A percentile compares a stretch with the other conserved stretches of the same genome.
These are phyloP conservation scores for Aphelinus atriplicis DNA, from an alignment of 1,140 invertebrate genomes.

Conservation along the genomic window DNA sequence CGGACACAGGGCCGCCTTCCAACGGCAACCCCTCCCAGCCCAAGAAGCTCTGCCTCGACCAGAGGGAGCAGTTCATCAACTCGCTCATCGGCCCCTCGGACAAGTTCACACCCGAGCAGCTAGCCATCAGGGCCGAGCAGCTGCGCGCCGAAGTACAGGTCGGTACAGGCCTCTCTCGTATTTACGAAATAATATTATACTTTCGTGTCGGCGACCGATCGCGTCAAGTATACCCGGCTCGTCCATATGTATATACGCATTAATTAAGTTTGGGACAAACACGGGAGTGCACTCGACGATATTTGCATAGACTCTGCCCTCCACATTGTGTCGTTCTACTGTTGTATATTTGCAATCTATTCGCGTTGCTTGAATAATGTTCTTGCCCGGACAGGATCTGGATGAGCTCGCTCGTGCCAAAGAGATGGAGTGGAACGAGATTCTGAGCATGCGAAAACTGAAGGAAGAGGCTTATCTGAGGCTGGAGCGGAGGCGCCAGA, in stretches of 20 bases:
- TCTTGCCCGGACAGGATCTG: slow-evolving; percentile 65
- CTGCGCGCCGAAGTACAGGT: slow-evolving; percentile 59
- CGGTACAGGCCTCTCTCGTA: neutral
- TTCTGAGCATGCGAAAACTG: slow-evolving; percentile 80
- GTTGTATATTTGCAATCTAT: neutral
- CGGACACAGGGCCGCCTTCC: slow-evolving; percentile 44
- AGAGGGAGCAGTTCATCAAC: slow-evolving; percentile 58
- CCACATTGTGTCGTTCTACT: too few species aligned
- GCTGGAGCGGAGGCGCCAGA: slow-evolving; percentile 74
- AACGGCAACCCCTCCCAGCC: slow-evolving; percentile 47
- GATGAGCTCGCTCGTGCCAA: slow-evolving; percentile 77
- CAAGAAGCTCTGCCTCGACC: slow-evolving; percentile 57
- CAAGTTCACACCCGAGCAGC: slow-evolving; percentile 54
- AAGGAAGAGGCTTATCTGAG: slow-evolving; percentile 82
- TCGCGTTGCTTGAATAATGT: neutral
- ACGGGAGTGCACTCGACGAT: too few species aligned
- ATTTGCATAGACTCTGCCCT: too few species aligned
- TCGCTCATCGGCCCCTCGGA: slow-evolving; percentile 54
- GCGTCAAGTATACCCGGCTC: too few species aligned
- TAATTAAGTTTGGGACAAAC: too few species aligned
- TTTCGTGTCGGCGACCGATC: too few species aligned
- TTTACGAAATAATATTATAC: neutral
- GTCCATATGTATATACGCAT: too few species aligned
- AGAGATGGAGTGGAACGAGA: slow-evolving; percentile 86
- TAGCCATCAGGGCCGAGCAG: slow-evolving; percentile 56